Evolutionary conservation across 2,113 vertebrate species (phyloP).

Genomic region (Willisornis vidua): DNA sequence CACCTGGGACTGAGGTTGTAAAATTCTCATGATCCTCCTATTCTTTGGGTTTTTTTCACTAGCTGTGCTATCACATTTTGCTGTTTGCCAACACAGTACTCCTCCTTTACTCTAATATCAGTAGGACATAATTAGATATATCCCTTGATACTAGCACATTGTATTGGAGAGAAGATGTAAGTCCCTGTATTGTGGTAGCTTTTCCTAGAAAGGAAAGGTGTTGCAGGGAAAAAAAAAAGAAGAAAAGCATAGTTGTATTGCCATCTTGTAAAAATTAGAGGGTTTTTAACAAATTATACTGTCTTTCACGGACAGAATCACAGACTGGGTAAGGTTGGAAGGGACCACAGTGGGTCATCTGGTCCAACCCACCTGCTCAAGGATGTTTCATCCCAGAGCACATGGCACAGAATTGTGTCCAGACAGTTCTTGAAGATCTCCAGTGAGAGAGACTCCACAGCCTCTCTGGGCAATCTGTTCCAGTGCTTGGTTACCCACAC

Average conservation of each 20-base stretch:
- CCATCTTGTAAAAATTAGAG: neutral
- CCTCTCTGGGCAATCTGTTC: neutral
- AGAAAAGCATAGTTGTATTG: neutral
- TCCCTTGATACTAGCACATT: neutral
- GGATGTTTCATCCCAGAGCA: neutral
- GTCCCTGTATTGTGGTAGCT: neutral
- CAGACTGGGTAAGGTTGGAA: neutral
- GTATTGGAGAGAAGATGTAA: neutral
- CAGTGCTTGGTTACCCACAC: neutral
- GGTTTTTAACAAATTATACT: neutral
- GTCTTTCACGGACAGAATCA: neutral
- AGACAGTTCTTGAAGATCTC: neutral
- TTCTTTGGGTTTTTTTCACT: neutral
- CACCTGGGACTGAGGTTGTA: neutral
- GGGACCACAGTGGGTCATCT: neutral
- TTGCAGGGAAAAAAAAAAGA: neutral
- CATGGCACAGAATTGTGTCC: neutral
- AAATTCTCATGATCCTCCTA: neutral
- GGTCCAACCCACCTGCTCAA: neutral
- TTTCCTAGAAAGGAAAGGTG: neutral
- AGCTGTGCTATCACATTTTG: neutral
- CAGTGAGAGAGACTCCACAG: neutral
- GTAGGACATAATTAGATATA: neutral
- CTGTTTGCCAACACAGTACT: neutral
- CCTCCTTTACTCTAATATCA: neutral